phyloP scores from a whole-genome alignment of 2,113 vertebrate species.

The Ciconia boyciana region DNA sequence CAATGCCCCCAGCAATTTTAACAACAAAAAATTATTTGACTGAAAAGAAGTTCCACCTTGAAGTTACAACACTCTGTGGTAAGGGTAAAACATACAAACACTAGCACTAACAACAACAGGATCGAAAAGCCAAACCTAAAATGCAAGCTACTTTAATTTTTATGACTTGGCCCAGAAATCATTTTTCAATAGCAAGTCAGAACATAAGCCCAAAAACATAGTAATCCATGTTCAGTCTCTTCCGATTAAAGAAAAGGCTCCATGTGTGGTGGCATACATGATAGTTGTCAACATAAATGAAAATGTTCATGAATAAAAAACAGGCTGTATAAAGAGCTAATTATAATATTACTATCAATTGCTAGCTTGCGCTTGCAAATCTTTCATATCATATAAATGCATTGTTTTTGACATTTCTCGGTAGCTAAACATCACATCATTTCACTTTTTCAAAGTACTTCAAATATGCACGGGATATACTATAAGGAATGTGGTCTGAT shows the following conservation, averaged over 20 bases:
- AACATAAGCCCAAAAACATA: neutral
- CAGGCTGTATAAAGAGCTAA: conserved; percentile 61
- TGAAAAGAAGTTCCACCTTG: neutral
- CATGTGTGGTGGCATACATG: conserved; percentile 27
- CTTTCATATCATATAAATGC: conserved; percentile 53
- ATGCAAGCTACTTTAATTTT: neutral
- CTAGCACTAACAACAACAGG: neutral
- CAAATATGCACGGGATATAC: neutral
- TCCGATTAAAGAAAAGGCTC: neutral
- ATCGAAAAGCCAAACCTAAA: neutral
- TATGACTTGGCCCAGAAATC: neutral
- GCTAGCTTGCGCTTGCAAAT: conserved; percentile 48
- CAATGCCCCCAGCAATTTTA: neutral
- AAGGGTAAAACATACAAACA: too few species aligned
- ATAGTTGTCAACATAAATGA: conserved; percentile 69
- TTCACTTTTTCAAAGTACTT: conserved; percentile 35
- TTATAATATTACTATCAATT: conserved; percentile 69
- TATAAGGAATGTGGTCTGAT: neutral
- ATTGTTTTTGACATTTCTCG: conserved; percentile 63
- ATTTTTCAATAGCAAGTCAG: neutral
- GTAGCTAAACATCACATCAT: conserved; percentile 64
- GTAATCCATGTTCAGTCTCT: neutral
- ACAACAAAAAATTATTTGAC: neutral
- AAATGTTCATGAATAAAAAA: conserved; percentile 68
- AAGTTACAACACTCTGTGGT: neutral